Evolutionary conservation across 2,888 invertebrate genomes (phyloP).

Genomic region (Graphium colonna): DNA sequence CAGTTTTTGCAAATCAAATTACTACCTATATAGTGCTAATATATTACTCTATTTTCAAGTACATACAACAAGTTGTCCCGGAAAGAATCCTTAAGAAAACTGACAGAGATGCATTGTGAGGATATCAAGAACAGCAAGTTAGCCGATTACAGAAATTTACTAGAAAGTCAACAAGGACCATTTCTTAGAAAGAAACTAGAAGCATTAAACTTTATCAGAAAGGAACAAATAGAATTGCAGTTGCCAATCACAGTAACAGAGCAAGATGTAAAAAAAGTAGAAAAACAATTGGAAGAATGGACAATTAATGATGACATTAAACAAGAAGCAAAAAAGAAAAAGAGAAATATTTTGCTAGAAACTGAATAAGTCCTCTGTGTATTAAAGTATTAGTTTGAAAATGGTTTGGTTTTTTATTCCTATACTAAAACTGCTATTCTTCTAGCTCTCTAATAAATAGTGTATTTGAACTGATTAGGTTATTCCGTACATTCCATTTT

Average conservation of each 20-base stretch:
- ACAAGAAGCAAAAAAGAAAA: slow-evolving; percentile 61
- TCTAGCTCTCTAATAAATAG: too few species aligned
- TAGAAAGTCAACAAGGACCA: slow-evolving; percentile 86
- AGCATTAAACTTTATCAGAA: slow-evolving; percentile 85
- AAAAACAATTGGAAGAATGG: slow-evolving; percentile 77
- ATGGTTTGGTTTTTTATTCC: slow-evolving; percentile 11
- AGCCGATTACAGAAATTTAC: slow-evolving; percentile 80
- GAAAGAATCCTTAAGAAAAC: slow-evolving; percentile 85
- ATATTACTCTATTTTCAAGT: slow-evolving; percentile 39
- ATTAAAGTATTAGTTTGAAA: slow-evolving; percentile 29
- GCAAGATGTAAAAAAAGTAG: slow-evolving; percentile 83
- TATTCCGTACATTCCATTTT: too few species aligned
- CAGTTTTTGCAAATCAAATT: too few species aligned
- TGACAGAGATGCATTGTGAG: slow-evolving; percentile 87
- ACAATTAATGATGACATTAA: slow-evolving; percentile 58
- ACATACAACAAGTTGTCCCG: slow-evolving; percentile 81
- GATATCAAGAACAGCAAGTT: slow-evolving; percentile 83
- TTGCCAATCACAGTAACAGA: slow-evolving; percentile 83
- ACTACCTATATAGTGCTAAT: too few species aligned
- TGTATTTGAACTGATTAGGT: too few species aligned
- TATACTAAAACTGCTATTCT: too few species aligned
- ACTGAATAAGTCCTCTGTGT: slow-evolving; percentile 25
- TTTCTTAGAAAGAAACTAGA: slow-evolving; percentile 87
- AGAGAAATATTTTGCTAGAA: slow-evolving; percentile 52
- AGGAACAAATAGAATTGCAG: slow-evolving; percentile 85